Base-by-base conservation (phyloP, 2,888 invertebrate genomes). In the Temnothorax unifasciatus region DNA sequence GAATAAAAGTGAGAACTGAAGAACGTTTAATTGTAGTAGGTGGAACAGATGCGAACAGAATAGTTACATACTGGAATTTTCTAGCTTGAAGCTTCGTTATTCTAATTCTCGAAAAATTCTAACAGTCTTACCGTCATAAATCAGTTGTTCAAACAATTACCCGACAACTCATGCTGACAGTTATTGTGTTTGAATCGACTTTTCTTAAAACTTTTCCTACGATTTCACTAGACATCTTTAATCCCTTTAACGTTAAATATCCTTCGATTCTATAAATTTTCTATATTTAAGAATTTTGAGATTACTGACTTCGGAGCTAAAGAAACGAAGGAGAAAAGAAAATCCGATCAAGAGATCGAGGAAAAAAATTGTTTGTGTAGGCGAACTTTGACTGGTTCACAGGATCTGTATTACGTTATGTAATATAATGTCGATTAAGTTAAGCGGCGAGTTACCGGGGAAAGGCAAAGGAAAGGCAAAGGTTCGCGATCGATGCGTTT, bases 401-500 rank as follows among this genome's bases (percentile, higher is more conserved):
- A 41, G 1, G 1, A 41, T 66, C n/a, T 21, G 18, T 41, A 8
- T 13, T 41, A 8, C 11, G 18, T 64, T 66, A 77, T 9, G 44
- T 52, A 64, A 76, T 63, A 76, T 50, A 50, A 25, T 52, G 15
- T 5, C 34, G 21, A 66, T 44, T 44, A 66, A 52, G 21, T 63
- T 75, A 9, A 34, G 15, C 21, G 50, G 6, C 11, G 15, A 50
- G 3, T 75, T 75, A 38, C 34, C 6, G 18, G 13, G 0, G 1
- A n/a, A n/a, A n/a, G 18, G 2, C 0, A 52, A 76, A 41, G 2
- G 18, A 54, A 54, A 38, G 61, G 18, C 13, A 41, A 66, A 63
- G 11, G 29, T 75, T 15, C n/a, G 18, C 52, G 41, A 66, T 75
- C 75, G n/a, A 63, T 75, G 47, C 47, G 15, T 50, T 75, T 61